Evolutionary conservation across 1,140 invertebrate genomes (phyloP).

Genomic region (Drosophila paulistorum): DNA sequence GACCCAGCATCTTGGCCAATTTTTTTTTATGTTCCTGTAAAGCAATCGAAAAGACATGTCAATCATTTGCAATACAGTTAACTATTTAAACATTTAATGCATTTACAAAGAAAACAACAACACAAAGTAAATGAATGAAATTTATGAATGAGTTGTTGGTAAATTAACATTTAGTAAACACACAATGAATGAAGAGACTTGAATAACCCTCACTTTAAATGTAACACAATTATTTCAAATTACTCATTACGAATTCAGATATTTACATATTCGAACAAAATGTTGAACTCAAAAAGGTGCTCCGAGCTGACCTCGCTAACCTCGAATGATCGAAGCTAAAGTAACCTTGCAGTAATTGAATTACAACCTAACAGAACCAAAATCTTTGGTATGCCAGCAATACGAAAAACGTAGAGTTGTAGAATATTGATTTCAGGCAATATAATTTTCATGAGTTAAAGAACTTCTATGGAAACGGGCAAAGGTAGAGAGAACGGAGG

Average conservation of each 20-base stretch:
- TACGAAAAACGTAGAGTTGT: too few relatives aligned
- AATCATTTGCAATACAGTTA: slow-evolving; percentile 14
- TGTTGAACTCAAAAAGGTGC: not conserved
- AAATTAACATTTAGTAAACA: too few relatives aligned
- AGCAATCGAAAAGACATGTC: slow-evolving; percentile 39
- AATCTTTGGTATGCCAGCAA: not conserved
- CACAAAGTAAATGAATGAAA: too few relatives aligned
- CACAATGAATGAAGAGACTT: too few relatives aligned
- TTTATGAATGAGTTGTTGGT: too few relatives aligned
- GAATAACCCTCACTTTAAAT: too few relatives aligned
- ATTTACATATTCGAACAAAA: not conserved
- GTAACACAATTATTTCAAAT: too few relatives aligned
- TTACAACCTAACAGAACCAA: not conserved
- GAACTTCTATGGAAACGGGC: too few relatives aligned
- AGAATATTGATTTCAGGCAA: too few relatives aligned
- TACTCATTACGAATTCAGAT: not conserved
- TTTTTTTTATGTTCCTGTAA: slow-evolving; percentile 94
- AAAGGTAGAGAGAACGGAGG: not conserved
- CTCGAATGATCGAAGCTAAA: not conserved
- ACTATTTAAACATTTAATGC: not conserved
- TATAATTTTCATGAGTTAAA: too few relatives aligned
- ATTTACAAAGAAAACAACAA: too few relatives aligned
- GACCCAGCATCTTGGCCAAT: slow-evolving; percentile 91
- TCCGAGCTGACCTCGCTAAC: not conserved
- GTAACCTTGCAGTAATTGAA: not conserved